Evolutionary conservation across 2,797 vertebrate genomes (phyloP).

Genomic region (Eremophila alpestris): DNA sequence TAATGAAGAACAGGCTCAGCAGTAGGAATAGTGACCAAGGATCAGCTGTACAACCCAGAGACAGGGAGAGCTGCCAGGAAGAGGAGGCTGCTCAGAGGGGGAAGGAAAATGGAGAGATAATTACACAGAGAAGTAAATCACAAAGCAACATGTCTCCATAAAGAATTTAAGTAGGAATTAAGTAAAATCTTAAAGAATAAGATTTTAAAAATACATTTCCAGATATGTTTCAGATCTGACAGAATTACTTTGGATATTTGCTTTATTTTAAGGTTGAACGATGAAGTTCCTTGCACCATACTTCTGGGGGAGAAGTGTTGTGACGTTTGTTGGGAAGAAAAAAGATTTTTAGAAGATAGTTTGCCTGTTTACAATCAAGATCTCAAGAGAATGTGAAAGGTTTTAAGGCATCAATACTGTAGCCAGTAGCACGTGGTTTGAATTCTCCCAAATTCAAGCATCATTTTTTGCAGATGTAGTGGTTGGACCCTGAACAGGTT

Average conservation of each 20-base stretch:
- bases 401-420: neutral
- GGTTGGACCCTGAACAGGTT: neutral
- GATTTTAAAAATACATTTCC: neutral
- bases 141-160: neutral
- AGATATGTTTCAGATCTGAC: neutral
- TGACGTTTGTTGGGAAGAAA: neutral
- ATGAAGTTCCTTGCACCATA: neutral
- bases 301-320: neutral
- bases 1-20: neutral
- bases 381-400: neutral
- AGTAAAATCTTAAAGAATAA: neutral
- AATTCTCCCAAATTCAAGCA: neutral
- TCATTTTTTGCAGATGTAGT: neutral
- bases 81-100: neutral
- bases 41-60: neutral
- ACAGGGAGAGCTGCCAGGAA: neutral
- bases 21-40: neutral
- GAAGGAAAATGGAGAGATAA: neutral
- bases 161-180: neutral
- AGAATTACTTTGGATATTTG: neutral
- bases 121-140: neutral
- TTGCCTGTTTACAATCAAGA: neutral
- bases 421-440: rapidly evolving
- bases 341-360: neutral
- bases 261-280: neutral